Evolutionary conservation across 2,888 invertebrate species (phyloP), one percentile per base, ranked within the genome.

Genomic region (Temnothorax ravouxi): DNA sequence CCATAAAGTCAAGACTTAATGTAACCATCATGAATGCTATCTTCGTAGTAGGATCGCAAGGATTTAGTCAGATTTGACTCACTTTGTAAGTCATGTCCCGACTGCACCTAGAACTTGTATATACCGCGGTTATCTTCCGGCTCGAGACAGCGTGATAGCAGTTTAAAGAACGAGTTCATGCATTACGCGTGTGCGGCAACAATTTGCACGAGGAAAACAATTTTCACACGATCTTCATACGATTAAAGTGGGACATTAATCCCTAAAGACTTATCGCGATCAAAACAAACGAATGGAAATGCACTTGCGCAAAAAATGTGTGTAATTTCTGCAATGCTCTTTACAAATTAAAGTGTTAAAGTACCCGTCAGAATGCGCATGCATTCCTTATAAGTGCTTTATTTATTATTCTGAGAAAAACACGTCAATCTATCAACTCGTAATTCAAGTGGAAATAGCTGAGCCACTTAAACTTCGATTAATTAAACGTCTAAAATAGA

Each of bases 71-170:
- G 71, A 71, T 79, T 69, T 71, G 59, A 25, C 34, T 80, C 79
- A 61, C 79, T 80, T 71, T 71, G 79, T 80, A 80, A 80, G 71
- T 71, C 79, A 71, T 80, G 79, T 80, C 41, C 59, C 47, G 41
- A 47, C 56, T 59, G 71, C 18, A 44, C 47, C 59, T 18, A 13
- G 62, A 75, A 64, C 62, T 74, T 82, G 76, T 76, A 62, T 76
- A 62, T 29, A 54, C 41, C 59, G 15, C 11, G 44, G 29, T 82
- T 82, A 82, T 82, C 81, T 82, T 29, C 52, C 76, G 41, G 54
- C 47, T 13, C 52, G 76, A 52, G 81, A 76, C 75, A 76, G 38
- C 52, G 62, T 41, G 81, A 82, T 76, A 81, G 62, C 29, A 21
- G 61, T 76, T 64, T 82, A 82, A 76, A 82, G 74, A 82, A 82